Base-by-base conservation (phyloP, 1,140 invertebrate species). In the Atta colombica region DNA sequence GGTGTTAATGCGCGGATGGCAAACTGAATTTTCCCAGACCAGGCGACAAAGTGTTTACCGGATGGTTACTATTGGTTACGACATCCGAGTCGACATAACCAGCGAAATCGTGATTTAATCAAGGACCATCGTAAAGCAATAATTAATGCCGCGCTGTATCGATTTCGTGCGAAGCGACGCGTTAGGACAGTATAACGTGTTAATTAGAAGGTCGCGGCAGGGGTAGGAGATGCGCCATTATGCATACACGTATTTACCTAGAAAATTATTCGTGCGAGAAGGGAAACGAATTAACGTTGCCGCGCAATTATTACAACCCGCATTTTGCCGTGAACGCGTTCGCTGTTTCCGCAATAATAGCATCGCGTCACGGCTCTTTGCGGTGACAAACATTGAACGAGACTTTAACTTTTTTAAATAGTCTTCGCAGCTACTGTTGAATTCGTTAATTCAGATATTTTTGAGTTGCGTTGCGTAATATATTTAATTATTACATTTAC, bases 121-220 rank as follows among this genome's bases (percentile, higher is more conserved):
- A 61, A 77, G 65, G 63, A 68, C 53, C 21, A 87, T 88, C 80
- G 65, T 85, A 68, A 87, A 85, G 86, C 81, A 85, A 85, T 87
- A 87, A 87, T 85, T 87, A 85, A 86, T 85, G 69, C 39, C 81
- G 63, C 69, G 81, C 69, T 72, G 31, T 87, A 87, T 86, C 81
- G 86, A 85, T 87, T 87, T 68, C 78, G 71, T 16, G 51, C 49
- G 80, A 74, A 85, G 71, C 45, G 71, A 85, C 58, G 53, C 82
- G 82, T 71, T 78, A 86, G 82, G 35, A 86, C 58, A 72, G 60
- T 51, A 66, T 86, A 77, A 87, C 86, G 86, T 75, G 86, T 87
- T 87, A 87, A 87, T 85, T 85, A 87, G 80, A n/a, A n/a, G 39
- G 39, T 10, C 10, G 25, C 31, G 60, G 61, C n/a, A 21, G 25